Evolutionary conservation across 2,113 vertebrate species (phyloP).

Genomic region (Chaetura pelagica): DNA sequence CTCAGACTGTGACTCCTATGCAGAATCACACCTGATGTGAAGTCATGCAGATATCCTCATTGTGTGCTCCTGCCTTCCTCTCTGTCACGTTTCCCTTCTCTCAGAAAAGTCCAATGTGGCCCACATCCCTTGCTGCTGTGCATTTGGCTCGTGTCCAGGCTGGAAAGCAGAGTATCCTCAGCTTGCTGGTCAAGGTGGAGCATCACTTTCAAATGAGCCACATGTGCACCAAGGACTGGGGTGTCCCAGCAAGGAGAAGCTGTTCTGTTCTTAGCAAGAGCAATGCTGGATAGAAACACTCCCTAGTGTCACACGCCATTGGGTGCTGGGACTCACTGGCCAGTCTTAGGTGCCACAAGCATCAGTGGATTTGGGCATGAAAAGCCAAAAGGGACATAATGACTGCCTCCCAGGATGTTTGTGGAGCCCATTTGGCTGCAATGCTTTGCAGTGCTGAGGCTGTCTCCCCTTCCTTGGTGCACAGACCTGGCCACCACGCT

Average conservation of each 20-base stretch:
- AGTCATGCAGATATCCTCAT: neutral
- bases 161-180: neutral
- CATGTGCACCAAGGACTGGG: neutral
- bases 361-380: neutral
- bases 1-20: neutral
- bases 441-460: neutral
- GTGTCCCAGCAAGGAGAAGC: neutral
- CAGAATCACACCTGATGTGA: rapidly evolving
- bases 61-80: neutral
- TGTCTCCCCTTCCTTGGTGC: neutral
- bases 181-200: neutral
- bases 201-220: neutral
- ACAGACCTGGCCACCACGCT: neutral
- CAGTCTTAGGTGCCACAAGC: neutral
- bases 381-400: neutral
- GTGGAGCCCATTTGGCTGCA: neutral
- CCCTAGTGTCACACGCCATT: rapidly evolving
- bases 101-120: rapidly evolving
- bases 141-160: neutral
- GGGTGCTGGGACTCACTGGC: neutral
- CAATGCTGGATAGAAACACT: neutral
- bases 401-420: neutral
- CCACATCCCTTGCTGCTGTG: neutral
- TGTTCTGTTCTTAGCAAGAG: neutral
- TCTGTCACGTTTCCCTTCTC: neutral